Conservation (phyloP, 2,113 vertebrate genomes). For the Pelusios castaneus region DNA sequence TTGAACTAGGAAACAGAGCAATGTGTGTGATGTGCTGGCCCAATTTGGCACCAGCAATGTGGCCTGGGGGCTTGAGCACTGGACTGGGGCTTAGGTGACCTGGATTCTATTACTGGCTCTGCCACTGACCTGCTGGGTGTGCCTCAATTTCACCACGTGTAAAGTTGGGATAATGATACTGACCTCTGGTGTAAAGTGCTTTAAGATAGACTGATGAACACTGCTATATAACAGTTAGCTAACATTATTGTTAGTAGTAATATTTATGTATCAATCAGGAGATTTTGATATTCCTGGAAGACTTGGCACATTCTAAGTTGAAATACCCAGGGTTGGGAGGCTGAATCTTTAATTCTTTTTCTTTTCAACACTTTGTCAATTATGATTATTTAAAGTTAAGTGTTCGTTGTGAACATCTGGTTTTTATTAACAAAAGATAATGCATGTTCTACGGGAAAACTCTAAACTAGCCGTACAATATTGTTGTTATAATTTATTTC, state of each 20-base stretch:
- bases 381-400: not conserved
- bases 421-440: constrained; percentile 3
- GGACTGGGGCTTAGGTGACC: not conserved
- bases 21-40: not conserved
- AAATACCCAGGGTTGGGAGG: not conserved
- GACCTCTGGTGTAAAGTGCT: not conserved
- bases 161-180: not conserved
- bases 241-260: not conserved
- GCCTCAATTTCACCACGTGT: not conserved
- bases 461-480: not conserved
- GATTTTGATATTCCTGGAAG: not conserved
- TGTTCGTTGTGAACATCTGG: not conserved
- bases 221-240: not conserved
- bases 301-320: not conserved
- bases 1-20: not conserved
- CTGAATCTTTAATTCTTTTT: not conserved
- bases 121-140: not conserved
- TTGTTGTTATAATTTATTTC: not conserved
- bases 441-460: not conserved
- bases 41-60: not conserved
- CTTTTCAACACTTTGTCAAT: constrained; percentile 25
- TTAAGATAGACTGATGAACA: not conserved
- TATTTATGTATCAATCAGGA: not conserved
- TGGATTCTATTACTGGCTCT: not conserved
- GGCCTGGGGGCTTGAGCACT: not conserved